Conservation (phyloP, 2,888 invertebrate genomes). For the Drosophila histrio region DNA sequence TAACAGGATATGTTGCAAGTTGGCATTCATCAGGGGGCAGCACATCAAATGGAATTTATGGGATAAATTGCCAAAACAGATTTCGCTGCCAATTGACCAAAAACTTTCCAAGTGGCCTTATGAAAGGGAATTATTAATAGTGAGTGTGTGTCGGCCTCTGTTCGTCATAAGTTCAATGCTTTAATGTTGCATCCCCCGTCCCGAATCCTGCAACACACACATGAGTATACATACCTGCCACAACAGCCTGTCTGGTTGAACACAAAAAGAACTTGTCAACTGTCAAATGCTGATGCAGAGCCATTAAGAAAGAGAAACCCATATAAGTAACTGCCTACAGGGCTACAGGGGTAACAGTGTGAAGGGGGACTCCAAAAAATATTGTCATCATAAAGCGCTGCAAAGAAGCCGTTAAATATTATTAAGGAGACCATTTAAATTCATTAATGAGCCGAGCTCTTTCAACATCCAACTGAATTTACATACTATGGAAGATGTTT, state of each 20-base stretch:
- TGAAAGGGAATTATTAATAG: conserved; percentile 82
- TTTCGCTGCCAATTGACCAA: conserved; percentile 53
- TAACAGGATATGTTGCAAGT: conserved; percentile 24
- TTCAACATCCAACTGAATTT: conserved; percentile 39
- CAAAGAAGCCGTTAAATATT: conserved; percentile 84
- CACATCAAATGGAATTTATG: conserved; percentile 81
- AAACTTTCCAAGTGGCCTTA: conserved; percentile 28
- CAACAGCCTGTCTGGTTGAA: conserved; percentile 30
- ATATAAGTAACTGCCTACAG: conserved; percentile 53
- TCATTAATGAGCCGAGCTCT: conserved; percentile 83
- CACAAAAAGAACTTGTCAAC: conserved; percentile 78
- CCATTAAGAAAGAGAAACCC: conserved; percentile 77
- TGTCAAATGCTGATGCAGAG: conserved; percentile 74
- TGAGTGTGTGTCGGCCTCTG: conserved; percentile 24
- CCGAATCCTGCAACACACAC: not conserved
- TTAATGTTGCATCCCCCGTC: conserved; percentile 30
- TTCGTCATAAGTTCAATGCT: conserved; percentile 65
- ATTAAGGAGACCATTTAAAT: conserved; percentile 84
- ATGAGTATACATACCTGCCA: conserved; percentile 2
- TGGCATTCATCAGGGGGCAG: conserved; percentile 12
- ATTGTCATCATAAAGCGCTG: conserved; percentile 83
- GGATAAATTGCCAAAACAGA: conserved; percentile 72
- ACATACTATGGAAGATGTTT: conserved; percentile 44
- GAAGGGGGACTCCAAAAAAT: conserved; percentile 66
- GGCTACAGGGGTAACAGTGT: not conserved